Evolutionary conservation across 2,113 vertebrate species (phyloP).

Genomic region (Pterophyllum scalare): DNA sequence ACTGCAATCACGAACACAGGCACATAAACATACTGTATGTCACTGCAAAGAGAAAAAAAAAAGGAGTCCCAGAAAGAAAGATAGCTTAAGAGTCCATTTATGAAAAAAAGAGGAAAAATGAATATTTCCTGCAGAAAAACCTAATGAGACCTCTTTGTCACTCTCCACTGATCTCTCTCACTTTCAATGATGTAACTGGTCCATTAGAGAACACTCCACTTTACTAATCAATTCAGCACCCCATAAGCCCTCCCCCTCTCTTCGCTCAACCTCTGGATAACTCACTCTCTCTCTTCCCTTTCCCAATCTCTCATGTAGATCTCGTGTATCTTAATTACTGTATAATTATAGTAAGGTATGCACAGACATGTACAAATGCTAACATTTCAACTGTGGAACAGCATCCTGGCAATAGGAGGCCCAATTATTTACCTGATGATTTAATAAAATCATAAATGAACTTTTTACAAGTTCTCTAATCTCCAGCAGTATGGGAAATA

Average conservation of each 20-base stretch:
- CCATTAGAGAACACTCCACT: constrained; percentile 62
- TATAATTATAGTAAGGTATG: not conserved
- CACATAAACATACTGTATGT: not conserved
- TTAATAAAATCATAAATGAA: no score
- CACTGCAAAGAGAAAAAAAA: not conserved
- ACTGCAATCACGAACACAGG: constrained; percentile 37
- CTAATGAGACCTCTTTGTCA: constrained; percentile 2
- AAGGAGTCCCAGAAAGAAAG: not conserved
- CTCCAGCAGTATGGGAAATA: no score
- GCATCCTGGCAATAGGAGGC: no score
- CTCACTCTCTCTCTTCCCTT: constrained; percentile 24
- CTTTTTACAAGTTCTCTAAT: no score
- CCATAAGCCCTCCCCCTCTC: not conserved
- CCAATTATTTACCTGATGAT: no score
- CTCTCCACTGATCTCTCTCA: not conserved
- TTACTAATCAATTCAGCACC: constrained; percentile 70
- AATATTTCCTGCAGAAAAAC: not conserved
- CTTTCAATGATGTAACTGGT: constrained; percentile 52
- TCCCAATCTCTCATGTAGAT: not conserved
- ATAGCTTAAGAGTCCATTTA: not conserved
- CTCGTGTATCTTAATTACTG: not conserved
- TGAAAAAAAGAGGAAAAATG: not conserved
- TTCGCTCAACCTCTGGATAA: constrained; percentile 27
- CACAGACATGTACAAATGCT: not conserved
- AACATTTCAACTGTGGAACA: no score